Percentiles rank a stretch among this genome's conserved stretches.
phyloP scores from a whole-genome alignment of 2,888 invertebrate genomes.

The Microplitis deprimator region DNA sequence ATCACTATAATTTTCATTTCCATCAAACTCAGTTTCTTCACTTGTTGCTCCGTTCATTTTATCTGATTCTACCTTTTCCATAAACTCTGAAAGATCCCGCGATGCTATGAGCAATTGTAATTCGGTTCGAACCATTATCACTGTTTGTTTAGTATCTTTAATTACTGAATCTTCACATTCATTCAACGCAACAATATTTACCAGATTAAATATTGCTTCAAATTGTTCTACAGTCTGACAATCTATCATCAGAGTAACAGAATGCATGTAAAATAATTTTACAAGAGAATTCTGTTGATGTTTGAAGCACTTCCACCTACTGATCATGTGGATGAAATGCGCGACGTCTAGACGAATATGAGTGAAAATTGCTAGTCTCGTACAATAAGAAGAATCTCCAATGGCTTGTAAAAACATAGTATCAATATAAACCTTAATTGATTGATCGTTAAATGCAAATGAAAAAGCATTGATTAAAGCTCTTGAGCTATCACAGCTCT shows the following conservation, averaged over 20 bases:
- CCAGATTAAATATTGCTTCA: not conserved
- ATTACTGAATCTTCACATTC: conserved; percentile 22
- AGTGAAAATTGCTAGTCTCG: not conserved
- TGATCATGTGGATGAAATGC: not conserved
- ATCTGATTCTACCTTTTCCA: not conserved
- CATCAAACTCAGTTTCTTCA: no score
- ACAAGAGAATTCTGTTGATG: conserved; percentile 2
- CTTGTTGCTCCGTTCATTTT: not conserved
- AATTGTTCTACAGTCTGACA: conserved; percentile 8
- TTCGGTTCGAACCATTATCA: not conserved
- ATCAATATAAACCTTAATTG: conserved; percentile 39
- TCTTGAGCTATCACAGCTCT: conserved; percentile 39
- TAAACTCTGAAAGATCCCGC: not conserved
- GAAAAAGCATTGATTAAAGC: conserved; percentile 41
- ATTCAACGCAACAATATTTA: conserved; percentile 2
- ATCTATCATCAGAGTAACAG: conserved; percentile 14
- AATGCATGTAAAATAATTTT: not conserved
- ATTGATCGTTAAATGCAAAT: conserved; percentile 41
- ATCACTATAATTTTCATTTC: no score
- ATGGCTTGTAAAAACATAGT: conserved; percentile 13
- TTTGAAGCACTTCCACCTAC: not conserved
- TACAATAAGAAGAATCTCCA: not conserved
- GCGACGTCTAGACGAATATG: conserved; percentile 4
- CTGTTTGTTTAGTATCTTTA: not conserved
- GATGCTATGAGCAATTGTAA: not conserved